Evolutionary conservation across 2,113 vertebrate genomes (phyloP).

Genomic region (Papio anubis): DNA sequence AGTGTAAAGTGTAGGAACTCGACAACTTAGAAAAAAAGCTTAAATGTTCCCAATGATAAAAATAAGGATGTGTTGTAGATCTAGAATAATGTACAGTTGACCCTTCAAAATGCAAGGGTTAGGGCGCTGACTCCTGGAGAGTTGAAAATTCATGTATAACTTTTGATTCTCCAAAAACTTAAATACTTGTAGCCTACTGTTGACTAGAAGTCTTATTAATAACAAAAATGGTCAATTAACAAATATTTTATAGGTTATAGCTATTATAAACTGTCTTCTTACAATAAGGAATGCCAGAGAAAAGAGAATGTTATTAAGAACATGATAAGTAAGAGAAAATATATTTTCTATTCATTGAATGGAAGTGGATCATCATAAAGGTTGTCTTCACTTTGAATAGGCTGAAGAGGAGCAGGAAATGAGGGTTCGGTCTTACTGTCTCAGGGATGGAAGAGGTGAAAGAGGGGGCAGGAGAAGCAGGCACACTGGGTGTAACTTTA

Average conservation of each 20-base stretch:
- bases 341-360: neutral
- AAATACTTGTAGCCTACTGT: neutral
- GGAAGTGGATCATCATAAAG: neutral
- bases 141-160: neutral
- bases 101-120: neutral
- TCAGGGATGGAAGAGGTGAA: too few relatives aligned
- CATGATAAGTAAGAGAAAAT: neutral
- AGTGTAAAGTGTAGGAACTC: neutral
- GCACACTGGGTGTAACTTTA: too few relatives aligned
- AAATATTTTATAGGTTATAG: neutral
- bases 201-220: neutral
- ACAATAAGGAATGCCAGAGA: neutral
- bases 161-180: neutral
- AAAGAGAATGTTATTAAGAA: neutral
- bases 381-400: neutral
- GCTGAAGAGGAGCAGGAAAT: too few relatives aligned
- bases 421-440: too few relatives aligned
- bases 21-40: neutral
- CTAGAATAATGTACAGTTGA: neutral
- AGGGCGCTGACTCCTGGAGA: neutral
- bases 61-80: neutral
- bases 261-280: neutral
- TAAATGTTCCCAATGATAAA: neutral
- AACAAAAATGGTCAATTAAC: neutral
- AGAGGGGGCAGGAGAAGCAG: too few relatives aligned